Evolutionary conservation across 2,113 vertebrate species (phyloP).

Genomic region (Coptodon bakossiorum): DNA sequence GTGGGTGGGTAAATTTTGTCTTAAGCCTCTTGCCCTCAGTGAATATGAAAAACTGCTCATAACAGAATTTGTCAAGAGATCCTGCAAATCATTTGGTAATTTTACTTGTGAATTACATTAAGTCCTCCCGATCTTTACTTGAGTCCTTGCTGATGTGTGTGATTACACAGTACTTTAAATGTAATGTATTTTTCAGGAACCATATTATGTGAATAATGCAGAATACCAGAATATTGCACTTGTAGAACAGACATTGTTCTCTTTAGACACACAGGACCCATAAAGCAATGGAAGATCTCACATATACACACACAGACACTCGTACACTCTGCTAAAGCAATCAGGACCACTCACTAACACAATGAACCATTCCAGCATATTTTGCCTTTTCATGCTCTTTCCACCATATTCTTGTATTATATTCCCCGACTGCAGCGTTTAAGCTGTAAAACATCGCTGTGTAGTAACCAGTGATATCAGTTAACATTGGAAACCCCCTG

Average conservation of each 20-base stretch:
- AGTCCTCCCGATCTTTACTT: background rate
- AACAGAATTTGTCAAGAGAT: background rate
- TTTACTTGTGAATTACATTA: background rate
- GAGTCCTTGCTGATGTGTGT: background rate
- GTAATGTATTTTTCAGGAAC: conserved; percentile 26
- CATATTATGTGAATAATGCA: conserved; percentile 3
- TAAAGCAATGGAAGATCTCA: conserved; percentile 32
- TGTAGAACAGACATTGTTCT: conserved; percentile 50
- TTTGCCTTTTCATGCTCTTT: conserved; percentile 43
- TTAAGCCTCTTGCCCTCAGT: background rate
- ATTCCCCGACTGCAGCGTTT: conserved; percentile 32
- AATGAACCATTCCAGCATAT: conserved; percentile 29
- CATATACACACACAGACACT: background rate
- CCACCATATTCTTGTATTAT: conserved; percentile 40
- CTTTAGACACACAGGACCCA: conserved; percentile 1
- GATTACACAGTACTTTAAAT: background rate
- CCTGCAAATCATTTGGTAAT: background rate
- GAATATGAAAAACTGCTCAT: background rate
- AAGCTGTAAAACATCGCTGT: conserved; percentile 55
- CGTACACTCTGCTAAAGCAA: conserved; percentile 61
- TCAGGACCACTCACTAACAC: conserved; percentile 51
- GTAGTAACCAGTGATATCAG: conserved; percentile 49
- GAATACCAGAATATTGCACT: conserved; percentile 3
- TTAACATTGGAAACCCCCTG: conserved; percentile 56
- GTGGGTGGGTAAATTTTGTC: background rate